Conservation (phyloP, 2,113 vertebrate genomes). For the Mormyrus iriodes region DNA sequence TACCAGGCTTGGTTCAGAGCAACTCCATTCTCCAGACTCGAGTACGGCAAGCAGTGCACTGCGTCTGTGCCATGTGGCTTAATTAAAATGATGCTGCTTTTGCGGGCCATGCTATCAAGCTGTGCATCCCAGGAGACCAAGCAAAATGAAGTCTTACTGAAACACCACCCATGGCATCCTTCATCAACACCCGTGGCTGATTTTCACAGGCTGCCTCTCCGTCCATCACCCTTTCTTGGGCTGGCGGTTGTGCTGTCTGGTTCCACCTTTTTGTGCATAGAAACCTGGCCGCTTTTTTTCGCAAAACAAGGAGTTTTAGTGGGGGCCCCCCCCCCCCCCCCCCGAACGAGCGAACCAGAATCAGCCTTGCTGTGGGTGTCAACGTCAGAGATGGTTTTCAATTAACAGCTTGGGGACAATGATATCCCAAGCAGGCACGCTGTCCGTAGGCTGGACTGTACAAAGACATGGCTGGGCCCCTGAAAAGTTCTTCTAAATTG, state of each 20-base stretch:
- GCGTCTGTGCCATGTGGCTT: slow-evolving; percentile 15
- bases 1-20: slow-evolving; percentile 12
- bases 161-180: slow-evolving; percentile 19
- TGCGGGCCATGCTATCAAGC: slow-evolving; percentile 15
- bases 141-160: slow-evolving; percentile 34
- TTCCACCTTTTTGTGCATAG: background rate
- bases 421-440: background rate
- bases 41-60: background rate
- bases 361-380: background rate
- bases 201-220: background rate
- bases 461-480: background rate
- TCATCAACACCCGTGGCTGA: background rate
- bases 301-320: background rate
- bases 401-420: background rate
- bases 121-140: slow-evolving; percentile 18
- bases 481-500: background rate
- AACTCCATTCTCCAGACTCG: slow-evolving; percentile 11
- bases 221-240: background rate
- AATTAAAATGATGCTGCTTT: slow-evolving; percentile 28
- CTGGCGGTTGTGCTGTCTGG: background rate
- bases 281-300: background rate
- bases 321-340: background rate
- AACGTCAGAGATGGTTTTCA: background rate
- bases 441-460: background rate
- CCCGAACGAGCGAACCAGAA: background rate